Conservation (phyloP, 2,113 vertebrate genomes). For the Xiphorhynchus elegans region DNA sequence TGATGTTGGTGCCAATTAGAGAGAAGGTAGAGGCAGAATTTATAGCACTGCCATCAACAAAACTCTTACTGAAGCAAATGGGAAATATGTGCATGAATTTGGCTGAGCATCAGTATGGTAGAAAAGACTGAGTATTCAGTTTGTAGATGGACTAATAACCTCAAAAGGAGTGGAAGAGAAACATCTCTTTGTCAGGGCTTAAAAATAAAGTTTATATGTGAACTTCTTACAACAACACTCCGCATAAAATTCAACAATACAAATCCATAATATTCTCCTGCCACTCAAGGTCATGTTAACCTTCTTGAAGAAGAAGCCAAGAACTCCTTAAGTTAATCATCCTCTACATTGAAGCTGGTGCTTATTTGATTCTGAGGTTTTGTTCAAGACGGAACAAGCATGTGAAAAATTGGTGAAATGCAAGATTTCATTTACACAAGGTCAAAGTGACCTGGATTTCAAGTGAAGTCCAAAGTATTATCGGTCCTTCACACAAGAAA, state of each 20-base stretch:
- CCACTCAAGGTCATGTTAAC: conserved; percentile 77
- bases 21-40: conserved; percentile 36
- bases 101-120: neutral
- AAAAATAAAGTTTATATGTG: conserved; percentile 18
- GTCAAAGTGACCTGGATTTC: conserved; percentile 79
- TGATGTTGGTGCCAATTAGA: conserved; percentile 59
- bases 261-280: conserved; percentile 68
- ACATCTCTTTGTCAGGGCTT: conserved; percentile 33
- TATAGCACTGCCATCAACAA: conserved; percentile 21
- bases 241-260: conserved; percentile 53
- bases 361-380: conserved; percentile 73
- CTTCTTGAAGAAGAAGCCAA: conserved; percentile 76
- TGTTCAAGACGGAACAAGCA: conserved; percentile 68
- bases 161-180: conserved; percentile 28
- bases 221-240: conserved; percentile 34
- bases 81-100: conserved; percentile 42
- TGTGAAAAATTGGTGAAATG: conserved; percentile 74
- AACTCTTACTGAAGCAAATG: conserved; percentile 30
- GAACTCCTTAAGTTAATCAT: conserved; percentile 82
- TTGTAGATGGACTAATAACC: neutral
- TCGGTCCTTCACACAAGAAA: conserved; percentile 60
- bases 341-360: conserved; percentile 67
- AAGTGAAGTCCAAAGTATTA: conserved; percentile 69
- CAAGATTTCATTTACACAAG: conserved; percentile 77
- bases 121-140: conserved; percentile 43